Conservation (phyloP, 1,140 invertebrate genomes). For the Ctenoplectra terminalis region DNA sequence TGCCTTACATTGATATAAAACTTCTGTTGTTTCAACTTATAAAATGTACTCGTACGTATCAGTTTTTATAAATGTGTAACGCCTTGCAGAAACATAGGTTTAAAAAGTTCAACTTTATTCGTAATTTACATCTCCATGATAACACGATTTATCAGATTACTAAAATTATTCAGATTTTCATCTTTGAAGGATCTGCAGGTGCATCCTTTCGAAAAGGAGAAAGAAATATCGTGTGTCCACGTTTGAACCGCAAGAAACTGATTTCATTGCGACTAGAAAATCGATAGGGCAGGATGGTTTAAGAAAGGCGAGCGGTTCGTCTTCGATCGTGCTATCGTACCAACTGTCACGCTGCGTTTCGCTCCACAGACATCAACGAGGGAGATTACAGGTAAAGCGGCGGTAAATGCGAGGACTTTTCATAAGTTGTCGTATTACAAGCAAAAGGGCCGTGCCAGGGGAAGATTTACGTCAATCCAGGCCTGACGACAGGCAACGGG, state of each 20-base stretch:
- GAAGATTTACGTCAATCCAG: slow-evolving; percentile 65
- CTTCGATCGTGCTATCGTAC: background rate
- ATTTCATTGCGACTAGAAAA: background rate
- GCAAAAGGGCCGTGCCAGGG: background rate
- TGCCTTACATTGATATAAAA: no score
- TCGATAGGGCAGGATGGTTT: background rate
- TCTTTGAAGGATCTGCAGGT: no score
- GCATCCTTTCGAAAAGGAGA: no score
- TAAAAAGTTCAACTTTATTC: no score
- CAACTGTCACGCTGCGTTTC: slow-evolving; percentile 4
- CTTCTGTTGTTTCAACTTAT: no score
- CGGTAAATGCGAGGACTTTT: slow-evolving; percentile 43
- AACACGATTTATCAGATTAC: background rate
- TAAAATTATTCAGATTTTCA: background rate
- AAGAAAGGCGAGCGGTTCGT: background rate
- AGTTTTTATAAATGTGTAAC: no score
- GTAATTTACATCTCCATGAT: background rate
- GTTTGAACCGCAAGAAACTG: no score
- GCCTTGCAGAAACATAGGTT: no score
- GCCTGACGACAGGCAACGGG: slow-evolving; percentile 31
- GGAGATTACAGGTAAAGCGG: slow-evolving; percentile 37
- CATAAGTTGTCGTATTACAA: slow-evolving; percentile 47
- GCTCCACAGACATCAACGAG: background rate
- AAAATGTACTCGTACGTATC: no score
- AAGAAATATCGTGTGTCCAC: no score